Evolutionary conservation across 2,888 invertebrate species (phyloP).

Genomic region (Dyspetes luteomarginatus): DNA sequence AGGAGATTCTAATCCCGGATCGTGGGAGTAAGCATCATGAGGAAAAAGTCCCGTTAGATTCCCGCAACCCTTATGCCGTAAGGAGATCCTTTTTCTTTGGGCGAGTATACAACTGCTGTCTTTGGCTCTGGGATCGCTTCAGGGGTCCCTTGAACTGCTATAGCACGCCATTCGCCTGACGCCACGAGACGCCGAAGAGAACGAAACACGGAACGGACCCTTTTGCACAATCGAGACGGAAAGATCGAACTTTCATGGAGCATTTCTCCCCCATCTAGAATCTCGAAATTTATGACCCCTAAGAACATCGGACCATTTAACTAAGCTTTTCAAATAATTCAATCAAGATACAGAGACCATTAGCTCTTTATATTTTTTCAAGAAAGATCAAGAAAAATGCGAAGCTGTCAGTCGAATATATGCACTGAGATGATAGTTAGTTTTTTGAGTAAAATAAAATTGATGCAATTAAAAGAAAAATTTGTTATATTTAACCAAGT

Average conservation of each 20-base stretch:
- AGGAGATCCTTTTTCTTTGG: conserved; percentile 49
- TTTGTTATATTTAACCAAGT: too few species aligned
- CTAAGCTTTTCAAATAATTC: conserved; percentile 49
- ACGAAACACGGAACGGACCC: conserved; percentile 55
- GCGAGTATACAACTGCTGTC: conserved; percentile 53
- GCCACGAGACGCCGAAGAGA: conserved; percentile 29
- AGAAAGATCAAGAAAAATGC: not conserved
- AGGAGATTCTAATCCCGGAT: conserved; percentile 71
- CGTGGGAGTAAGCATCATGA: conserved; percentile 70
- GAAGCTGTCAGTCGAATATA: not conserved
- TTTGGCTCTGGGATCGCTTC: conserved; percentile 51
- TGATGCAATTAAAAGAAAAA: too few species aligned
- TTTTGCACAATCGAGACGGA: conserved; percentile 48
- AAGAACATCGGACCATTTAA: conserved; percentile 41
- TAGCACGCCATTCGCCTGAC: conserved; percentile 42
- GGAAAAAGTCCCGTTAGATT: conserved; percentile 71
- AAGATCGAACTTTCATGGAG: conserved; percentile 40
- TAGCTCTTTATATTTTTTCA: not conserved
- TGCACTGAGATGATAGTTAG: too few species aligned
- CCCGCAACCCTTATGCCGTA: conserved; percentile 66
- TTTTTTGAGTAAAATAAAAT: too few species aligned
- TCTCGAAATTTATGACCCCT: conserved; percentile 41
- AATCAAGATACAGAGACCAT: conserved; percentile 14
- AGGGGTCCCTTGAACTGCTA: conserved; percentile 49
- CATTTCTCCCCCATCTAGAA: conserved; percentile 19